Base-by-base conservation (phyloP, 2,888 invertebrate species). In the Stegana nigrithorax region DNA sequence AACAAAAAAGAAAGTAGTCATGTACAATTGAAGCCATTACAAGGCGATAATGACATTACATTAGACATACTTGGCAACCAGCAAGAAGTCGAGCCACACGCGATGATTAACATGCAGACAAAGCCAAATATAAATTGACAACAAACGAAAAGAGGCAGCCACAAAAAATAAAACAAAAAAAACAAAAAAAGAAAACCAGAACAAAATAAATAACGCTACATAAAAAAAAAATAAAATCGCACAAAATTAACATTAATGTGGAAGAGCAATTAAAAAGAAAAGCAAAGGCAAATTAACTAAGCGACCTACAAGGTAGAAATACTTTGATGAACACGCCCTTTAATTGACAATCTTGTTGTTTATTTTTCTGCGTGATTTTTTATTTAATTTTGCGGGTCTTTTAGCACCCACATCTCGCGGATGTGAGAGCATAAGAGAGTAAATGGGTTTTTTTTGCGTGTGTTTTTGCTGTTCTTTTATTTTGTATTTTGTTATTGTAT, bases 91-190 rank as follows among this genome's bases (percentile, higher is more conserved):
- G n/a, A n/a, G n/a, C n/a, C n/a, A n/a, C n/a, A n/a, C n/a, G n/a
- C n/a, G n/a, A n/a, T n/a, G n/a, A n/a, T n/a, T n/a, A n/a, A n/a
- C n/a, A n/a, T n/a, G n/a, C n/a, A n/a, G n/a, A n/a, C n/a, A n/a
- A n/a, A n/a, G n/a, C n/a, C n/a, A n/a, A n/a, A n/a, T n/a, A n/a
- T n/a, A n/a, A n/a, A n/a, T n/a, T n/a, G n/a, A n/a, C n/a, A n/a
- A n/a, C n/a, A n/a, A n/a, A n/a, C n/a, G n/a, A n/a, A n/a, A n/a
- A n/a, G n/a, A n/a, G n/a, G n/a, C n/a, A n/a, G n/a, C n/a, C n/a
- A n/a, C n/a, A n/a, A 73, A 67, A 67, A 73, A 76, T 59, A 67
- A 70, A 65, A 76, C 68, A 70, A 73, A 76, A 77, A 68, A 74
- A 65, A 69, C 62, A 67, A 68, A 23, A 4, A 36, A 39, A 39